Percentiles rank a stretch among this genome's conserved stretches.
These are phyloP conservation scores for Buathra laborator DNA, from an alignment of 2,888 invertebrate genomes.

Conservation along the genomic window DNA sequence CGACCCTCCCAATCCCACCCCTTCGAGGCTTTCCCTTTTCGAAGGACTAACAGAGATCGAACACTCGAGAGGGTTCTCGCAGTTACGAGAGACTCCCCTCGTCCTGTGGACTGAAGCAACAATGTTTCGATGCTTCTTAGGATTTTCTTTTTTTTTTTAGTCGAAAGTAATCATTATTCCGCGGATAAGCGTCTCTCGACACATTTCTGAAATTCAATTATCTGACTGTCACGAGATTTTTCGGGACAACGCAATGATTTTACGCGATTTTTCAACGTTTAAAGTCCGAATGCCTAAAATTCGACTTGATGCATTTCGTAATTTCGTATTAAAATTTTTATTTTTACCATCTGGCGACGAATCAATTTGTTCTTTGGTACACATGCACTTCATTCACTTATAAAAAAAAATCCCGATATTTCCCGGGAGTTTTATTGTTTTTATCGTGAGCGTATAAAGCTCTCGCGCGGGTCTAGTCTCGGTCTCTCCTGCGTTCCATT, in stretches of 20 bases:
- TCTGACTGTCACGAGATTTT: not conserved
- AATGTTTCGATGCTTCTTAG: constrained; percentile 20
- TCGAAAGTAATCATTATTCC: too few species aligned
- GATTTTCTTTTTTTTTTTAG: not conserved
- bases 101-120: constrained; percentile 26
- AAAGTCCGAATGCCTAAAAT: not conserved
- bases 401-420: not conserved
- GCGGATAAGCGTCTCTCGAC: too few species aligned
- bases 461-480: too few species aligned
- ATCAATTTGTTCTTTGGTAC: not conserved
- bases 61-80: constrained; percentile 43
- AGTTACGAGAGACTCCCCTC: constrained; percentile 24
- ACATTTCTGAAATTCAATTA: not conserved
- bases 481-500: too few species aligned
- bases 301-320: not conserved
- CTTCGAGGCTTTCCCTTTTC: constrained; percentile 40
- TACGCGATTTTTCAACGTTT: not conserved
- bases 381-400: not conserved
- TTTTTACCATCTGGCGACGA: not conserved
- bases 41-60: constrained; percentile 37
- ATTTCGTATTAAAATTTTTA: not conserved
- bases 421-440: not conserved
- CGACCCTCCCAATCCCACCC: not conserved
- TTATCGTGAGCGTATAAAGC: not conserved
- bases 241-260: not conserved